Conservation (phyloP, 2,113 vertebrate species). For the Rana temporaria region DNA sequence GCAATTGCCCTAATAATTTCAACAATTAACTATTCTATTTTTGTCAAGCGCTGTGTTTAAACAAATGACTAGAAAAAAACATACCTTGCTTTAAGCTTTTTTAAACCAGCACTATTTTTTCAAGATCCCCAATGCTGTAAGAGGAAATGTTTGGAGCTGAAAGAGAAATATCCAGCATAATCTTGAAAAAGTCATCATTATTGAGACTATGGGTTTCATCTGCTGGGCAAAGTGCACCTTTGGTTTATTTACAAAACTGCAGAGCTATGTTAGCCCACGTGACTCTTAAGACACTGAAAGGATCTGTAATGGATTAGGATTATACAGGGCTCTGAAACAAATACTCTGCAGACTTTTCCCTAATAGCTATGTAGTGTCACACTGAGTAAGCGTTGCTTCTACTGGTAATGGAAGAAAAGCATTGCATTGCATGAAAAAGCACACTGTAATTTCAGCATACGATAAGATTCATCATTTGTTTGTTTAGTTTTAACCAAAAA, state of each 20-base stretch:
- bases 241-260: slow-evolving; percentile 42
- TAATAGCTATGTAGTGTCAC: background rate
- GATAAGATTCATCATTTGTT: too few species aligned
- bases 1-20: too few species aligned
- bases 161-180: background rate
- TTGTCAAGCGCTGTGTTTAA: background rate
- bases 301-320: slow-evolving; percentile 56
- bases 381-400: background rate
- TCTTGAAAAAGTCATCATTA: background rate
- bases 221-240: background rate
- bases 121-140: background rate
- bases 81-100: slow-evolving; percentile 1
- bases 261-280: slow-evolving; percentile 27
- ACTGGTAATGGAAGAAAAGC: background rate
- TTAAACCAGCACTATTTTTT: background rate
- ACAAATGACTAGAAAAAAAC: background rate
- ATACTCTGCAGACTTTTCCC: slow-evolving; percentile 39
- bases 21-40: too few species aligned
- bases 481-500: too few species aligned
- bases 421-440: background rate
- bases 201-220: background rate
- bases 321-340: slow-evolving; percentile 50
- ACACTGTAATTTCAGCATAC: too few species aligned
- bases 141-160: background rate
- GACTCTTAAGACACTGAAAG: slow-evolving; percentile 52